These are phyloP conservation scores for Petrocephalus microphthalmus DNA, from an alignment of 2,113 vertebrate genomes.

Conservation along the genomic window DNA sequence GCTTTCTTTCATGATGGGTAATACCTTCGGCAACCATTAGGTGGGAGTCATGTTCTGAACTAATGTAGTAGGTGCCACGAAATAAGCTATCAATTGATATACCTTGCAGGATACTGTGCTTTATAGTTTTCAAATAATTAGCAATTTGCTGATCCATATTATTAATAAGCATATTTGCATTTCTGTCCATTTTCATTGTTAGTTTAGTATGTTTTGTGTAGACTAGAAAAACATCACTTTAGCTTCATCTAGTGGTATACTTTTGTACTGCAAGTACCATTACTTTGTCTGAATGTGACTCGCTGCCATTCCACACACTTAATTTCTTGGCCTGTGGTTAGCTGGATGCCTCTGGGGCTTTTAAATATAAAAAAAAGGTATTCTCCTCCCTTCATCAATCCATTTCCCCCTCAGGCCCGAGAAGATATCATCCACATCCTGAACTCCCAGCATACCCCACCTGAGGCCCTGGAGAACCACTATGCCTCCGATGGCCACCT, in stretches of 20 bases:
- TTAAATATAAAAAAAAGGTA: background rate
- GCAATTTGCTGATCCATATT: background rate
- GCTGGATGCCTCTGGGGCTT: background rate
- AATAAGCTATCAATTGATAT: background rate
- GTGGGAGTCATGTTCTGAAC: background rate
- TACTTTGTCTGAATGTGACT: background rate
- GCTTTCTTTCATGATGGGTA: background rate
- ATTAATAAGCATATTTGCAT: background rate
- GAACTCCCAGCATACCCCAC: constrained; percentile 72
- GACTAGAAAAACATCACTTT: constrained; percentile 18
- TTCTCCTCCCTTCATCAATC: too few relatives aligned
- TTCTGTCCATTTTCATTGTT: background rate
- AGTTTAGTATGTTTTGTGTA: background rate
- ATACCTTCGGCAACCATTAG: background rate
- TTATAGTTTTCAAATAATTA: background rate
- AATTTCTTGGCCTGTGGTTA: background rate
- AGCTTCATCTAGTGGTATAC: constrained; percentile 48
- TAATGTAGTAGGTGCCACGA: background rate
- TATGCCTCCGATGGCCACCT: constrained; percentile 74
- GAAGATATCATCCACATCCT: constrained; percentile 91
- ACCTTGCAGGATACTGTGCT: background rate
- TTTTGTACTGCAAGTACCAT: constrained; percentile 4
- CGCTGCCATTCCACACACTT: background rate
- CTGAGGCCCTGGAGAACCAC: constrained; percentile 74
- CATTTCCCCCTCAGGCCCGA: constrained; percentile 65